Evolutionary conservation across 2,797 vertebrate genomes (phyloP).

Genomic region (Melanotaenia maccullochi): DNA sequence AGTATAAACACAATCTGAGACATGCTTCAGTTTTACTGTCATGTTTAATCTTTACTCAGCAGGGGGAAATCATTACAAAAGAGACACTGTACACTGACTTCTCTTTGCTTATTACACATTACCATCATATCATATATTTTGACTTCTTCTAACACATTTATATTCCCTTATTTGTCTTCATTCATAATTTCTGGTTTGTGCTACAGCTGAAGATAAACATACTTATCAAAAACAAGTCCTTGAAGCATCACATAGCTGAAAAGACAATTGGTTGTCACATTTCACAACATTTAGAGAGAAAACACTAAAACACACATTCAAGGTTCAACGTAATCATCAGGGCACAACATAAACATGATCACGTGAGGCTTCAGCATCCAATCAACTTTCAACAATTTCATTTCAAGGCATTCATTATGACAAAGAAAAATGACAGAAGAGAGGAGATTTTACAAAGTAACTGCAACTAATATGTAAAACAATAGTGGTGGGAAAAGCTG

Average conservation of each 20-base stretch:
- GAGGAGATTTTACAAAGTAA: background rate
- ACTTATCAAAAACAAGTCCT: constrained; percentile 14
- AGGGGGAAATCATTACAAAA: constrained; percentile 12
- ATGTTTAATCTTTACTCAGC: constrained; percentile 49
- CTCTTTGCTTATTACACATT: background rate
- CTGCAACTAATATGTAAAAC: background rate
- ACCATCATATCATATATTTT: background rate
- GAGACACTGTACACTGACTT: constrained; percentile 26
- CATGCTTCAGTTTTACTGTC: background rate
- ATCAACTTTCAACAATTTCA: background rate
- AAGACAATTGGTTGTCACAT: constrained; percentile 57
- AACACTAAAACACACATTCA: constrained; percentile 1
- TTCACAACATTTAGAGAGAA: constrained; percentile 25
- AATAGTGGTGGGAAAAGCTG: constrained; percentile 20
- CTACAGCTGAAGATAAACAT: constrained; percentile 5
- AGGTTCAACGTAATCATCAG: background rate
- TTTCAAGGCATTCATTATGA: background rate
- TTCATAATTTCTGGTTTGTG: constrained; percentile 9
- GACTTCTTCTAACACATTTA: constrained; percentile 6
- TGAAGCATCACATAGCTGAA: background rate
- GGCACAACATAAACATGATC: background rate
- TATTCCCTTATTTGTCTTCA: background rate
- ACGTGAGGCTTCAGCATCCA: background rate
- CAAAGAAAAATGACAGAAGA: background rate
- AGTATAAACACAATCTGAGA: background rate